phyloP scores from a whole-genome alignment of 2,113 vertebrate species.

The Leiothrix lutea region DNA sequence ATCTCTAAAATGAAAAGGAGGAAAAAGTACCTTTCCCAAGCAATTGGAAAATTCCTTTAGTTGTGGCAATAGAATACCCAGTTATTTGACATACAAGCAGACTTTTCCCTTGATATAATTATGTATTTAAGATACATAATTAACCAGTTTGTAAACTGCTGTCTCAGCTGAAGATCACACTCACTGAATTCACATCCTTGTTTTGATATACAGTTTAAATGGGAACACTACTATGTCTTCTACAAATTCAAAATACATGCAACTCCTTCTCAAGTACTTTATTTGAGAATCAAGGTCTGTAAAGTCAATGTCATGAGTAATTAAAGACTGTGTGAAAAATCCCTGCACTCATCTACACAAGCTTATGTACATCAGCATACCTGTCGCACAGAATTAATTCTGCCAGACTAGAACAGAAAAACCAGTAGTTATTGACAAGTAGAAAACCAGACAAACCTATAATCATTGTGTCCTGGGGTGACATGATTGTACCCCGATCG shows the following conservation, averaged over 20 bases:
- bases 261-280: neutral
- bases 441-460: neutral
- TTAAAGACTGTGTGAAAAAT: neutral
- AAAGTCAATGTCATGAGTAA: neutral
- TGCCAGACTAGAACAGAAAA: neutral
- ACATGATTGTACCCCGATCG: too few relatives aligned
- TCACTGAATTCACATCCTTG: neutral
- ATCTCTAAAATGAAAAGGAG: neutral
- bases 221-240: neutral
- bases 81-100: neutral
- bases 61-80: neutral
- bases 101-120: neutral
- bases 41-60: neutral
- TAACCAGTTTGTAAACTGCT: constrained; percentile 28
- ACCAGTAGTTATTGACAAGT: neutral
- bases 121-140: neutral
- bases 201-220: neutral
- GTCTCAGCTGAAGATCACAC: neutral
- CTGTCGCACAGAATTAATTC: neutral
- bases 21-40: neutral
- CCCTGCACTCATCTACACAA: neutral
- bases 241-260: neutral
- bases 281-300: neutral
- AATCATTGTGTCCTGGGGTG: too few relatives aligned
- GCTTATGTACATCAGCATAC: neutral